Base-by-base conservation (phyloP, 2,797 vertebrate species). In the Lateolabrax maculatus region DNA sequence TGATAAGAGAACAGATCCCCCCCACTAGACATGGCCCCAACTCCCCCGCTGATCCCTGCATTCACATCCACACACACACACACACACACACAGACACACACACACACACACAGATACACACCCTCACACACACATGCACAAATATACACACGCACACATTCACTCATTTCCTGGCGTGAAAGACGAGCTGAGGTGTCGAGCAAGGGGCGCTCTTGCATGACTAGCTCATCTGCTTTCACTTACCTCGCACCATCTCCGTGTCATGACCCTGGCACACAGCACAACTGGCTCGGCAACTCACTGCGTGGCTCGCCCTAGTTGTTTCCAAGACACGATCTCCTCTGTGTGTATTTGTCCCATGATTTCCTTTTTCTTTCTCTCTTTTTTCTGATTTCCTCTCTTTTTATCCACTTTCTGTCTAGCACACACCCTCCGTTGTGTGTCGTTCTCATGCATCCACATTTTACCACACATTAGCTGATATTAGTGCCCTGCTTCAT, bases 151-250 rank as follows among this genome's bases (percentile, higher is more conserved):
- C 31, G 31, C 65, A 48, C 34, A 16, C 48, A 23, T 9, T 36
- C 36, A 71, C 70, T 70, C 9, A 56, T 77, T 89, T 84, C 68
- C 87, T 77, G 73, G 52, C 62, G 75, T 19, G 36, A 29, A 15
- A 57, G 27, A 83, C 41, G 43, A 53, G 61, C 36, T 37, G 64
- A 68, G 31, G 79, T 79, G 81, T 88, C 46, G 43, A 71, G 19
- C 0, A n/a, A n/a, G 60, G 48, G 37, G 57, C 5, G 19, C 65
- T 80, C 46, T 72, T 3, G 3, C 70, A 64, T 80, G 62, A 68
- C 83, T 29, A 13, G 39, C 57, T 57, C 81, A 86, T 91, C 88
- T 92, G 90, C 56, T 92, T 90, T 83, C 65, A 87, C 76, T 93
- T 84, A 87, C 61, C 19, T 37, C 76, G 82, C 75, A 58, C 79